Conservation (phyloP, 64 coral and sea anemone genomes). For the Montipora efflorescens region DNA sequence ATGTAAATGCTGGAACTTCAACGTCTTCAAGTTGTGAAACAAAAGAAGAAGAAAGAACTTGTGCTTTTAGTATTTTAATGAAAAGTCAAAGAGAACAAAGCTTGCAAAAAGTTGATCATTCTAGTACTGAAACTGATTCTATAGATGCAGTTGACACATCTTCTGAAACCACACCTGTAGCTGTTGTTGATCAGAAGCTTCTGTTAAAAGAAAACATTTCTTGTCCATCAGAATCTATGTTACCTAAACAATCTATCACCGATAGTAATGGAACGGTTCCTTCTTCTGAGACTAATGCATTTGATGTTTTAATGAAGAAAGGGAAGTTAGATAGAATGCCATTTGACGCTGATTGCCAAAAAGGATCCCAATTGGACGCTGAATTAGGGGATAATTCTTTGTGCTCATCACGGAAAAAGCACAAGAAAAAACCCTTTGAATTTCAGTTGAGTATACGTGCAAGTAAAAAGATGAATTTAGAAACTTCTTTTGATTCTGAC, state of each 20-base stretch:
- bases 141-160: neutral
- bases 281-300: slow-evolving; percentile 10
- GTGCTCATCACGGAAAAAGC: neutral
- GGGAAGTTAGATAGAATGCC: neutral
- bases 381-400: neutral
- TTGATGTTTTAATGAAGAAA: slow-evolving; percentile 41
- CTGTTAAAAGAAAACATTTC: neutral
- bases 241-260: neutral
- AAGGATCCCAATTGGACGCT: neutral
- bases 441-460: slow-evolving; percentile 32
- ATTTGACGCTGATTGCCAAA: neutral
- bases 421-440: slow-evolving; percentile 41
- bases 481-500: slow-evolving; percentile 5
- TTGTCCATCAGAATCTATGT: neutral
- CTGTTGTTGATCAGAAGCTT: neutral
- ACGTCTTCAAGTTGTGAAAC: neutral
- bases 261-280: neutral
- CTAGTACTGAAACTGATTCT: neutral
- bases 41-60: neutral
- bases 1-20: neutral
- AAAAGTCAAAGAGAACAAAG: slow-evolving; percentile 24
- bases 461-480: neutral
- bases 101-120: neutral
- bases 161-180: neutral
- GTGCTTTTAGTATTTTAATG: slow-evolving; percentile 40